Evolutionary conservation across 1,140 invertebrate species (phyloP), one percentile per base, ranked within the genome.

Genomic region (Orchesella cincta): DNA sequence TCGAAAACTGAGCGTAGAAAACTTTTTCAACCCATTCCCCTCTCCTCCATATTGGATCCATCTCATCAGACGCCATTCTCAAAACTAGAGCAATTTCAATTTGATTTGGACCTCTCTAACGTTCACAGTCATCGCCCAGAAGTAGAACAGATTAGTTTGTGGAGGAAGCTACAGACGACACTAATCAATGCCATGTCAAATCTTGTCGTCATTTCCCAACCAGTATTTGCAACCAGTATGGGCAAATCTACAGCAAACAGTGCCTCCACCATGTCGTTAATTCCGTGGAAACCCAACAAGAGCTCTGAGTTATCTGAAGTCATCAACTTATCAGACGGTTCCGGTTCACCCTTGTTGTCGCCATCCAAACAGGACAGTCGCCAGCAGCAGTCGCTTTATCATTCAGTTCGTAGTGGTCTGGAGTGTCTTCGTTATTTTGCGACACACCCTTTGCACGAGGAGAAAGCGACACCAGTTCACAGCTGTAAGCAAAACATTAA

Each of bases 1-100:
- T 67, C 62, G 62, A 67, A 67, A 67, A 67, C 62, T 2, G 62
- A 67, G n/a, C 29, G 62, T 12, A 29, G 62, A 29, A 67, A 67
- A 29, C n/a, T 67, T 29, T 67, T 67, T 33, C 62, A 67, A 67
- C 62, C 62, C 5, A 67, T 67, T 33, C 62, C 62, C 8, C 62
- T 67, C 62, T 67, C 62, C 8, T 31, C 62, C 1, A 67, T 67
- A 12, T 23, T 67, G 62, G 62, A 67, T 33, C 62, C 62, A 23
- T 5, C 28, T 12, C 33, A 67, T 67, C 62, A 67, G 31, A 14
- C 62, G 31, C 62, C 62, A 5, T 67, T 67, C 31, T 67, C 62
- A 33, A 67, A 67, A 33, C 29, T 67, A 12, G 28, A 67, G 62
- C 23, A 67, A n/a, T 67, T 67, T 33, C 62, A 67, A 67, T 26